A percentile compares a stretch with the other conserved stretches of the same genome.
Evolutionary conservation across 2,888 invertebrate genomes (phyloP).

Genomic region (Neoaliturus tenellus): DNA sequence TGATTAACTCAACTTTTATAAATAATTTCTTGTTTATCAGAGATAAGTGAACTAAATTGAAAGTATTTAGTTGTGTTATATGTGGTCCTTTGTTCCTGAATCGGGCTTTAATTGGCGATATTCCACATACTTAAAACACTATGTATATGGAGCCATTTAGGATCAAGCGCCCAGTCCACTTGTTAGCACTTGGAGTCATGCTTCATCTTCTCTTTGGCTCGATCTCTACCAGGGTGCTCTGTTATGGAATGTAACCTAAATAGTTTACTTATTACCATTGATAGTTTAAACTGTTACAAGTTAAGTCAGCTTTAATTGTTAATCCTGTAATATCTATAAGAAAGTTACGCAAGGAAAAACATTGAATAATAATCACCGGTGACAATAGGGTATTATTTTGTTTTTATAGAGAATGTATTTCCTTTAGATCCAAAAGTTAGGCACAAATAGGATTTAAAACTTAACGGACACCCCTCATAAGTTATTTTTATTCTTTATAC

Average conservation of each 20-base stretch:
- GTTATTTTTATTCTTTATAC: not conserved
- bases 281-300: not conserved
- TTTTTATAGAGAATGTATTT: not conserved
- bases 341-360: not conserved
- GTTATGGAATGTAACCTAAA: not conserved
- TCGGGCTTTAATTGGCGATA: not conserved
- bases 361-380: not conserved
- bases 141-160: not conserved
- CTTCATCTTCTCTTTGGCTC: no score
- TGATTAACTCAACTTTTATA: no score
- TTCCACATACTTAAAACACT: not conserved
- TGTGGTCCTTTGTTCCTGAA: not conserved
- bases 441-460: not conserved
- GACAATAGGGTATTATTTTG: conserved; percentile 4
- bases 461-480: not conserved
- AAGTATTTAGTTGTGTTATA: not conserved
- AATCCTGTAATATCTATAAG: not conserved
- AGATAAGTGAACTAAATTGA: not conserved
- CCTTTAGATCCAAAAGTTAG: not conserved
- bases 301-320: not conserved
- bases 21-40: no score
- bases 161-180: not conserved
- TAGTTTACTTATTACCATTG: not conserved
- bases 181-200: no score
- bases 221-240: no score